These are phyloP conservation scores for Rambutsinella grinnellia DNA, from an alignment of 2,888 invertebrate genomes.

Conservation along the genomic window DNA sequence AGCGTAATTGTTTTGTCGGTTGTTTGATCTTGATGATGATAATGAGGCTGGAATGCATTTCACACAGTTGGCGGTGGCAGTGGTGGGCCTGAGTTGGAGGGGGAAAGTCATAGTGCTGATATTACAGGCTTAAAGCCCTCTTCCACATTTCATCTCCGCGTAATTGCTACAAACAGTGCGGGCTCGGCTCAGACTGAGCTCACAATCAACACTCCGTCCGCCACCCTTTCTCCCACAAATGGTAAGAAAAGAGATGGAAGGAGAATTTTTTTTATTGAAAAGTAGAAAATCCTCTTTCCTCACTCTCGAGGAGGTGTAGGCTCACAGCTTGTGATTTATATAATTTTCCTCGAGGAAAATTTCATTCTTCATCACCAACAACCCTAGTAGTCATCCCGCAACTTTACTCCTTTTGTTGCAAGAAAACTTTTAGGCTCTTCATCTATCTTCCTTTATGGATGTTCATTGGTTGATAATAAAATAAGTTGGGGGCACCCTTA, in stretches of 20 bases:
- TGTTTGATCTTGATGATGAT: neutral
- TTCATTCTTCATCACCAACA: conserved; percentile 22
- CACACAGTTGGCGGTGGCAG: conserved; percentile 25
- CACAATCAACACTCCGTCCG: conserved; percentile 74
- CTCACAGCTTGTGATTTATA: conserved; percentile 49
- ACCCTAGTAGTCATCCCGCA: conserved; percentile 11
- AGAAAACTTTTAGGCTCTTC: conserved; percentile 11
- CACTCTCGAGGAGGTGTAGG: conserved; percentile 50
- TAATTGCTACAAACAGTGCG: conserved; percentile 77
- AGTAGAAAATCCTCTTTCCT: neutral
- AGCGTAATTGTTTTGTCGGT: neutral
- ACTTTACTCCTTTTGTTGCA: neutral
- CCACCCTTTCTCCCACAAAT: conserved; percentile 70
- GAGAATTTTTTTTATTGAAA: no score
- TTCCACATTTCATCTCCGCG: conserved; percentile 68
- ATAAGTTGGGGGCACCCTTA: neutral
- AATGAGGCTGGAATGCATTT: neutral
- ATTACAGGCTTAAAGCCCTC: conserved; percentile 65
- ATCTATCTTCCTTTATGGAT: conserved; percentile 21
- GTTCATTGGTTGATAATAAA: conserved; percentile 20
- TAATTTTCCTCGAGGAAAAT: neutral
- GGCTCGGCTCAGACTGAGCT: conserved; percentile 75
- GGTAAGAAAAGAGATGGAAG: conserved; percentile 24
- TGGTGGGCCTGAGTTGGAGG: conserved; percentile 46
- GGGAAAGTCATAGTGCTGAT: conserved; percentile 55